These are phyloP conservation scores for Petrocephalus microphthalmus DNA, from an alignment of 2,113 vertebrate species.

Conservation along the genomic window DNA sequence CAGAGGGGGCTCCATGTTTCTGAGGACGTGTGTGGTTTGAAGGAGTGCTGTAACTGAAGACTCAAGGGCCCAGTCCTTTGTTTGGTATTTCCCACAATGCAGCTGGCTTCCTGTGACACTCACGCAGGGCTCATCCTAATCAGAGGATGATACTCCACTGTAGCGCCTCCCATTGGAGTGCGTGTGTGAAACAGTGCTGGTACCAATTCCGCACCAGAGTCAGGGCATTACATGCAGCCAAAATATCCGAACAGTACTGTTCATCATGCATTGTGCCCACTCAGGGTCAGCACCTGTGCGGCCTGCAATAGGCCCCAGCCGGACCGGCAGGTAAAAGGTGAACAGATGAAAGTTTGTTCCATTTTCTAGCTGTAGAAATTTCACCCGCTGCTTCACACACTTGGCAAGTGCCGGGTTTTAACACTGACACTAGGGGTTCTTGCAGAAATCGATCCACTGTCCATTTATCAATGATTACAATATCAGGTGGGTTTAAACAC, in stretches of 20 bases:
- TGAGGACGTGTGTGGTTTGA: neutral
- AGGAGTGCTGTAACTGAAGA: neutral
- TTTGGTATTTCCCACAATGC: neutral
- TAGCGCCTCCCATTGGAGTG: neutral
- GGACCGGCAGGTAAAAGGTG: neutral
- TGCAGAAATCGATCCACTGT: neutral
- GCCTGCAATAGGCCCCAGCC: neutral
- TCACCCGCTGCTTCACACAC: neutral
- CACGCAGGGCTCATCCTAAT: neutral
- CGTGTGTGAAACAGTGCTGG: conserved; percentile 3
- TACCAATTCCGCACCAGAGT: neutral
- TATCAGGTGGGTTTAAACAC: conserved; percentile 19
- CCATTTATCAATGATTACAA: neutral
- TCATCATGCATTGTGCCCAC: conserved; percentile 15
- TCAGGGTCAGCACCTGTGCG: neutral
- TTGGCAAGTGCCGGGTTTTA: neutral
- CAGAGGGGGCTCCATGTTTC: neutral
- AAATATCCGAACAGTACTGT: conserved; percentile 27
- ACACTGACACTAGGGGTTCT: neutral
- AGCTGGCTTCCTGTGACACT: neutral
- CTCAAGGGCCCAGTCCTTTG: neutral
- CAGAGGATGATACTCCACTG: neutral
- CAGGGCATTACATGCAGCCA: neutral
- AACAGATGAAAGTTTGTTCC: neutral
- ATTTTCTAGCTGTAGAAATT: neutral